phyloP scores from a whole-genome alignment of 2,113 vertebrate species.

The Pithys albifrons region DNA sequence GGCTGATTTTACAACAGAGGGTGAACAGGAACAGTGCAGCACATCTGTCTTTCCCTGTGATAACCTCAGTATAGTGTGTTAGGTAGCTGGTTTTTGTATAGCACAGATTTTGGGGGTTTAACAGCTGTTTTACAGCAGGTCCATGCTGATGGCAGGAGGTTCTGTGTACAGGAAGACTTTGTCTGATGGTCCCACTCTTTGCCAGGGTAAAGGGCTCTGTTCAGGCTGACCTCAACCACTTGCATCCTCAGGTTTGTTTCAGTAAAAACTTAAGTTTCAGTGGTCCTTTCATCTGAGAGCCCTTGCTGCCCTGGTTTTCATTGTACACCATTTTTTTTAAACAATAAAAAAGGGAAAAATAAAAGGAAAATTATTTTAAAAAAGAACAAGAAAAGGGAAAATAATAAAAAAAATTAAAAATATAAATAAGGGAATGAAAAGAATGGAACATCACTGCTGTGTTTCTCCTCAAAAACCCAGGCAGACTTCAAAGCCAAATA shows the following conservation, averaged over 20 bases:
- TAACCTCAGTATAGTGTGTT: not conserved
- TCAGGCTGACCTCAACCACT: not conserved
- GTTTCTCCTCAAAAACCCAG: not conserved
- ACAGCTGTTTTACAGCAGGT: not conserved
- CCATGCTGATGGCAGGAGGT: not conserved
- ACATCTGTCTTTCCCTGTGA: accelerated
- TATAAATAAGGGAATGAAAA: no score
- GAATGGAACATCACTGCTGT: accelerated
- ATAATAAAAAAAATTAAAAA: not conserved
- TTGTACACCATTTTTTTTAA: not conserved
- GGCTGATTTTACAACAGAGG: not conserved
- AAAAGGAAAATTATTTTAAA: no score
- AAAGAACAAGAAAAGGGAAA: not conserved
- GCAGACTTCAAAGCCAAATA: not conserved
- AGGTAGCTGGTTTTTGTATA: not conserved
- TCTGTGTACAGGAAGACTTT: not conserved
- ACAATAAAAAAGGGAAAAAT: no score
- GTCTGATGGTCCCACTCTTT: not conserved
- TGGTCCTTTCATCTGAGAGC: not conserved
- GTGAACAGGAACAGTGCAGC: not conserved
- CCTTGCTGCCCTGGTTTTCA: not conserved
- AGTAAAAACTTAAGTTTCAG: not conserved
- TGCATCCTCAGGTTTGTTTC: not conserved
- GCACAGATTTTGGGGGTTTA: not conserved
- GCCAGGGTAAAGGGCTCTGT: not conserved